phyloP scores from a whole-genome alignment of 92 coral and sea anemone genomes.

The Siderastrea siderea region DNA sequence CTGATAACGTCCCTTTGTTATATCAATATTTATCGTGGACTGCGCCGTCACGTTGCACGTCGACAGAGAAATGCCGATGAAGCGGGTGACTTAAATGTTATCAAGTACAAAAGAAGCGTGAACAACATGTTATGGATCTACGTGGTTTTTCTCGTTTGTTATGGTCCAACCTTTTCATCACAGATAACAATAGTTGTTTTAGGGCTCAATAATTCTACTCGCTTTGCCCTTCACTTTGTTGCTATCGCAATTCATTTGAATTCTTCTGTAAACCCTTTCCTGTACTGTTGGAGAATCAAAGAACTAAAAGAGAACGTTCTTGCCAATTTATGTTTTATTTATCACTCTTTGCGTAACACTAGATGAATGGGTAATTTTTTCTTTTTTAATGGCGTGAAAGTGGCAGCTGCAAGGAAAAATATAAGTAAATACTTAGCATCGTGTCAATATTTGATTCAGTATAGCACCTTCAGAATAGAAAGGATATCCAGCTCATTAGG shows the following conservation, averaged over 20 bases:
- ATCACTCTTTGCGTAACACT: background rate
- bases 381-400: no score
- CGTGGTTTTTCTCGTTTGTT: background rate
- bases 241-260: slow-evolving; percentile 5
- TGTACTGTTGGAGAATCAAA: slow-evolving; percentile 48
- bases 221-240: slow-evolving; percentile 11
- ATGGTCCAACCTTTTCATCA: background rate
- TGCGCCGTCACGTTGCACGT: slow-evolving; percentile 4
- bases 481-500: no score
- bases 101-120: background rate
- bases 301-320: slow-evolving; percentile 7
- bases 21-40: background rate
- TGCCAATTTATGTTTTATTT: background rate
- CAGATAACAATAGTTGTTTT: background rate
- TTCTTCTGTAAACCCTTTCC: slow-evolving; percentile 39
- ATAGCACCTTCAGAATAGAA: no score
- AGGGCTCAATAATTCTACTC: background rate
- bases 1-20: background rate
- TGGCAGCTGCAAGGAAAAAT: no score
- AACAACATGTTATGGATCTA: background rate
- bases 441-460: no score
- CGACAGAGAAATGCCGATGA: background rate
- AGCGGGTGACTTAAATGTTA: background rate
- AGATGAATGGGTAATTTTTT: no score
- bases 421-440: no score